These are phyloP conservation scores for Triplophysa bombifrons DNA, from an alignment of 2,797 vertebrate genomes.

Conservation along the genomic window DNA sequence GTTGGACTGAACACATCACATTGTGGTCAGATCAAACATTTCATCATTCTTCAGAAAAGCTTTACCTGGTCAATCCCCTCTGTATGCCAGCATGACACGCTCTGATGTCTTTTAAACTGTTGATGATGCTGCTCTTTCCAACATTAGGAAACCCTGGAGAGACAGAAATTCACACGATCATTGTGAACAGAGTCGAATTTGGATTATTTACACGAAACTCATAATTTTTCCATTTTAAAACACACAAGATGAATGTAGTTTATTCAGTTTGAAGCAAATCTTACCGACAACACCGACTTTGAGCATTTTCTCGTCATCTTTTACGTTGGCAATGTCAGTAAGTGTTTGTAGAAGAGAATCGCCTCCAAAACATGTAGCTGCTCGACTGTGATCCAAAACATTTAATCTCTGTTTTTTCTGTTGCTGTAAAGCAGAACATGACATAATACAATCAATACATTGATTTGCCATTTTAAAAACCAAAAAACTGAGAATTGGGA, in stretches of 20 bases:
- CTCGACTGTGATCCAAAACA: conserved; percentile 70
- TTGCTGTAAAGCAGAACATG: conserved; percentile 61
- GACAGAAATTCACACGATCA: not conserved
- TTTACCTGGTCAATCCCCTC: conserved; percentile 92
- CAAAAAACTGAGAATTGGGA: too few relatives aligned
- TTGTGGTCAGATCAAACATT: conserved; percentile 68
- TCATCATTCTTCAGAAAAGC: conserved; percentile 72
- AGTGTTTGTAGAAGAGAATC: conserved; percentile 80
- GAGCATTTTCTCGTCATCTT: conserved; percentile 67
- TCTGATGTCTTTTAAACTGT: conserved; percentile 85
- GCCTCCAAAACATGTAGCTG: conserved; percentile 75
- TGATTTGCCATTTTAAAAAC: not conserved
- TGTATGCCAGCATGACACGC: conserved; percentile 82
- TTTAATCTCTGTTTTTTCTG: conserved; percentile 71
- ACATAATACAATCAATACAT: not conserved
- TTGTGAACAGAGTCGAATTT: conserved; percentile 65
- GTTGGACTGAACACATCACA: conserved; percentile 76
- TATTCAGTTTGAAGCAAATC: conserved; percentile 37
- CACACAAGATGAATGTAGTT: not conserved
- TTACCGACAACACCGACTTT: conserved; percentile 90
- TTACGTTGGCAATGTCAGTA: conserved; percentile 61
- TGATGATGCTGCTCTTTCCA: conserved; percentile 96
- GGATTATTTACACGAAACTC: conserved; percentile 72
- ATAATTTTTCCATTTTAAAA: conserved; percentile 69
- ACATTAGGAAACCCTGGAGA: conserved; percentile 91